Evolutionary conservation across 2,888 invertebrate genomes (phyloP).

Genomic region (Hipparchia sbordonii): DNA sequence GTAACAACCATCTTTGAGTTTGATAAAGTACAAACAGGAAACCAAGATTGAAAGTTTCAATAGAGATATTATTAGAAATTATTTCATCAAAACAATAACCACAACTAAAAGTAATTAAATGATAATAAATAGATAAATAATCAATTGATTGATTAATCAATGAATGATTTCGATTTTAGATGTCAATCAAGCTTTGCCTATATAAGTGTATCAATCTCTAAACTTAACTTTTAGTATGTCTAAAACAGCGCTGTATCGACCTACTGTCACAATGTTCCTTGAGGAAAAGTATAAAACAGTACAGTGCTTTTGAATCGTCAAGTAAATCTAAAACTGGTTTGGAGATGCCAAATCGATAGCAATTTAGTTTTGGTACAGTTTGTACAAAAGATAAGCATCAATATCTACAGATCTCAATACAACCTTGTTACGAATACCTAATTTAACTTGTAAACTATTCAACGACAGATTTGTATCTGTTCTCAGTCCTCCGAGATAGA

Average conservation of each 20-base stretch:
- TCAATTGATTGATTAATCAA: background rate
- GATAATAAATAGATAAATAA: background rate
- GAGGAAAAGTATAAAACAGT: too few species aligned
- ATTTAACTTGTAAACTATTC: background rate
- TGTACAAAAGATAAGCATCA: too few species aligned
- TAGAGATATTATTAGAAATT: background rate
- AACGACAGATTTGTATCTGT: background rate
- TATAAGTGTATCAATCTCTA: too few species aligned
- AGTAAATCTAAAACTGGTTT: too few species aligned
- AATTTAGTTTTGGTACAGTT: too few species aligned
- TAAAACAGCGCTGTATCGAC: too few species aligned
- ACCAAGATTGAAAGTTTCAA: background rate
- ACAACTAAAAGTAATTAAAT: background rate
- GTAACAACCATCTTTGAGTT: background rate
- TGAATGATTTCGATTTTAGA: background rate
- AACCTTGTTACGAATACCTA: background rate
- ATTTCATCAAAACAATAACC: background rate
- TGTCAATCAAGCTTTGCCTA: background rate
- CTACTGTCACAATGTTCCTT: too few species aligned
- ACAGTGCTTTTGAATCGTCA: too few species aligned
- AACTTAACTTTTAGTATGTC: too few species aligned
- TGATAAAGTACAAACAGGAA: background rate
- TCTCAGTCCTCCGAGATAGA: background rate
- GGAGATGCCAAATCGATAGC: too few species aligned
- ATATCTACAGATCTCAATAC: constrained; percentile 1